A percentile compares a stretch with the other conserved stretches of the same genome.
Evolutionary conservation across 2,888 invertebrate genomes (phyloP).

Genomic region (Hypena proboscidalis): DNA sequence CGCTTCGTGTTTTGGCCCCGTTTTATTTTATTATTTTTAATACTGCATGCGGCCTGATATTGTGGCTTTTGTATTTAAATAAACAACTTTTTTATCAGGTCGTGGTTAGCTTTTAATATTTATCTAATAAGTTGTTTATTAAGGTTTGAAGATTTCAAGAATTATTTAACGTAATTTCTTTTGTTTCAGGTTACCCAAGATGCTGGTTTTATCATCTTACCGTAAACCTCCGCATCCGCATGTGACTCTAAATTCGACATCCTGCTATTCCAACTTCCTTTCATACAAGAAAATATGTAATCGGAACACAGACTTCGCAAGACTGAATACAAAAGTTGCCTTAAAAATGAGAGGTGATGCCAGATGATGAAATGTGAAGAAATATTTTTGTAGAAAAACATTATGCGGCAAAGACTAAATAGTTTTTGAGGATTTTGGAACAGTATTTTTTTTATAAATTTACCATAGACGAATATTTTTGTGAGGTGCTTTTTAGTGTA

Average conservation of each 20-base stretch:
- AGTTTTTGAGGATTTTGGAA: slow-evolving; percentile 55
- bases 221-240: slow-evolving; percentile 44
- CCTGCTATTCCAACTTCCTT: slow-evolving; percentile 29
- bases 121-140: background rate
- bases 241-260: slow-evolving; percentile 33
- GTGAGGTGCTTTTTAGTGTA: slow-evolving; percentile 67
- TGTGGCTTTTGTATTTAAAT: slow-evolving; percentile 4
- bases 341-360: slow-evolving; percentile 67
- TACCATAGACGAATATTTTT: slow-evolving; percentile 44
- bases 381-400: slow-evolving; percentile 57
- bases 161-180: slow-evolving; percentile 20
- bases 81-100: background rate
- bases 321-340: slow-evolving; percentile 72
- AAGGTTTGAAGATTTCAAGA: background rate
- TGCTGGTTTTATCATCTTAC: slow-evolving; percentile 62
- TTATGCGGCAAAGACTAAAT: slow-evolving; percentile 55
- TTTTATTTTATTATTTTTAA: slow-evolving; percentile 22
- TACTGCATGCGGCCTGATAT: background rate
- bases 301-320: slow-evolving; percentile 48
- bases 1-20: slow-evolving; percentile 24
- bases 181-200: slow-evolving; percentile 73
- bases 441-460: slow-evolving; percentile 61
- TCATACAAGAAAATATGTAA: slow-evolving; percentile 53
- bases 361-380: slow-evolving; percentile 64
- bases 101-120: slow-evolving; percentile 21